These are phyloP conservation scores for Melanostigma gelatinosum DNA, from an alignment of 2,113 vertebrate genomes.

Conservation along the genomic window DNA sequence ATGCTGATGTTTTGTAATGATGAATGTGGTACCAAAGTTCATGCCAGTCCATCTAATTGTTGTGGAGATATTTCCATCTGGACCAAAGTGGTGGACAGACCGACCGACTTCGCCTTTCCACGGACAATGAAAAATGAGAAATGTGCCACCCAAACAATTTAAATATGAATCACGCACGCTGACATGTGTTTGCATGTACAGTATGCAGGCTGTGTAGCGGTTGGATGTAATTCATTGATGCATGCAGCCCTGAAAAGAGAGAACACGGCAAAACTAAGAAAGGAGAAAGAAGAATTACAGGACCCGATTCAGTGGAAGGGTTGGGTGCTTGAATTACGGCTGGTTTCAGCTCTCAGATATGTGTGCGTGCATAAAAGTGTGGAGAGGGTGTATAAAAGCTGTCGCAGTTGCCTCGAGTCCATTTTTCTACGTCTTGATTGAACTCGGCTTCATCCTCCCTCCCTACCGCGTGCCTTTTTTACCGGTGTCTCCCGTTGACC, in stretches of 20 bases:
- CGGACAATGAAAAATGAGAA: neutral
- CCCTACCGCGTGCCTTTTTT: neutral
- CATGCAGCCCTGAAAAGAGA: neutral
- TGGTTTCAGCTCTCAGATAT: conserved; percentile 33
- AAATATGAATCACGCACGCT: no score
- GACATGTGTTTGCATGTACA: neutral
- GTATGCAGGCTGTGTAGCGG: neutral
- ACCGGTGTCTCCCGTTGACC: neutral
- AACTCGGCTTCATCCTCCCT: conserved; percentile 28
- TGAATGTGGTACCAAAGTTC: neutral
- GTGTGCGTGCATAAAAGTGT: neutral
- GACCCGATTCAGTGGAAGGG: neutral
- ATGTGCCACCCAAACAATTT: no score
- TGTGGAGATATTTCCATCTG: neutral
- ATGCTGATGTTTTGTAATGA: conserved; percentile 5
- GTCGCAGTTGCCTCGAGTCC: neutral
- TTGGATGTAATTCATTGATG: neutral
- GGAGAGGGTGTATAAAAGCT: conserved; percentile 5
- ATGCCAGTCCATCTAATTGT: no score
- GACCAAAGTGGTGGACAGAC: neutral
- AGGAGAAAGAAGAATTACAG: neutral
- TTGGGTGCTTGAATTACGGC: neutral
- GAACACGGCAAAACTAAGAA: neutral
- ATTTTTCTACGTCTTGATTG: conserved; percentile 48
- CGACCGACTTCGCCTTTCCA: neutral